A percentile compares a stretch with the other conserved stretches of the same genome.
These are phyloP conservation scores for Cottus gobio DNA, from an alignment of 2,113 vertebrate species.

Conservation along the genomic window DNA sequence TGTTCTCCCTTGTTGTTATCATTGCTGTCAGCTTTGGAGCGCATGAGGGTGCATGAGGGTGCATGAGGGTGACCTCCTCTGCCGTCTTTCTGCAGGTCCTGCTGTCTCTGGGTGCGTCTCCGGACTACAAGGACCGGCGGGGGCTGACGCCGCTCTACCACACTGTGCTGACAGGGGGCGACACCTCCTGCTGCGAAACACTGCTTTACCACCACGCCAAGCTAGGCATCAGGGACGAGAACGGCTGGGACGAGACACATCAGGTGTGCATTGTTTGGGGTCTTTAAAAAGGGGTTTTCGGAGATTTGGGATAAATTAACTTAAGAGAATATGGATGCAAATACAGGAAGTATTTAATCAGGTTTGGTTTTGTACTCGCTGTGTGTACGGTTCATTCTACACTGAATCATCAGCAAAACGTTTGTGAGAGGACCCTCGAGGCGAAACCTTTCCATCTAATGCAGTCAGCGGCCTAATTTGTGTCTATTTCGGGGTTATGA, in stretches of 20 bases:
- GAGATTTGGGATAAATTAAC: background rate
- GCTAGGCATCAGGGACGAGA: slow-evolving; percentile 90
- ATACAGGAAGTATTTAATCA: background rate
- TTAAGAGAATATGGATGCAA: background rate
- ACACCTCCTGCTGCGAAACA: slow-evolving; percentile 93
- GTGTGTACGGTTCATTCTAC: background rate
- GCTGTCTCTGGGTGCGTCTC: slow-evolving; percentile 90
- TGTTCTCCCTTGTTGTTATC: background rate
- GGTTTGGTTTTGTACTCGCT: background rate
- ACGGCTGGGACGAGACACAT: slow-evolving; percentile 95
- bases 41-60: no score
- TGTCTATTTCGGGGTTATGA: slow-evolving; percentile 19
- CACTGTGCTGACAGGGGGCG: slow-evolving; percentile 93
- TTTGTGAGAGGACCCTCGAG: background rate
- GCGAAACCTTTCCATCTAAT: slow-evolving; percentile 6
- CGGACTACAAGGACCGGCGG: slow-evolving; percentile 93
- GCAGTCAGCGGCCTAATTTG: slow-evolving; percentile 29
- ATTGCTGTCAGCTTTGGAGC: background rate
- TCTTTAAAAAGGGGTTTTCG: background rate
- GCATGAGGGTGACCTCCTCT: background rate
- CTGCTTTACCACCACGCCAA: slow-evolving; percentile 90
- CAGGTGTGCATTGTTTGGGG: slow-evolving; percentile 75
- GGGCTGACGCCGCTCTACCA: slow-evolving; percentile 94
- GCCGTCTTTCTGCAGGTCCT: slow-evolving; percentile 80
- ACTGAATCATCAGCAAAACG: background rate